phyloP scores from a whole-genome alignment of 2,888 invertebrate genomes.

The Ditylenchus weischeri region DNA sequence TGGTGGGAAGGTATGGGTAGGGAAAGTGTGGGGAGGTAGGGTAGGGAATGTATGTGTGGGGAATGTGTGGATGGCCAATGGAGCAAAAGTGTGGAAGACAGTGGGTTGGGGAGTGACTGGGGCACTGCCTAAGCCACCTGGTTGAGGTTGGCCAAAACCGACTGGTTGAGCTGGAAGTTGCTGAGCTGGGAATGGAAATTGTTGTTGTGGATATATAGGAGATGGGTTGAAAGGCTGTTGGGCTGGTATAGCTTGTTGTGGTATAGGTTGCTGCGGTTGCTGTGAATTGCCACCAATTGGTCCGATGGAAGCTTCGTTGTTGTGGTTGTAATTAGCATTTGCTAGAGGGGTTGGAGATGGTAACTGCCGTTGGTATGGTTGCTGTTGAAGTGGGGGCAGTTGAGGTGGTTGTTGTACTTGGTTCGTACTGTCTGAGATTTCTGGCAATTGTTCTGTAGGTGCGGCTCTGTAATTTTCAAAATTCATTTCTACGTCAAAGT shows the following conservation, averaged over 20 bases:
- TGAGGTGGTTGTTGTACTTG: slow-evolving; percentile 4
- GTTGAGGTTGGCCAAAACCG: slow-evolving; percentile 1
- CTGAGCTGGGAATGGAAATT: not conserved
- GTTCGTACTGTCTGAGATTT: slow-evolving; percentile 11
- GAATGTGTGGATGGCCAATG: slow-evolving; percentile 27
- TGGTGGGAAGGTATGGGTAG: slow-evolving; percentile 9
- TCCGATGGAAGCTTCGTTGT: not conserved
- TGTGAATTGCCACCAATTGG: slow-evolving; percentile 13
- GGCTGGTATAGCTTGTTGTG: not conserved
- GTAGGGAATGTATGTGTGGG: slow-evolving; percentile 27
- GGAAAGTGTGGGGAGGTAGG: slow-evolving; percentile 29
- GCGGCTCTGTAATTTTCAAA: slow-evolving; percentile 12
- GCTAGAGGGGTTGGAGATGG: not conserved
- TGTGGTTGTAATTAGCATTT: slow-evolving; percentile 4
- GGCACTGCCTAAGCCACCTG: slow-evolving; percentile 1
- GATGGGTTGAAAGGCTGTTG: not conserved
- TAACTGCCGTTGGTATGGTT: slow-evolving; percentile 15
- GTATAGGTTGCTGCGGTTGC: slow-evolving; percentile 19
- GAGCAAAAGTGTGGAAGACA: slow-evolving; percentile 23
- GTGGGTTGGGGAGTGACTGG: slow-evolving; percentile 1
- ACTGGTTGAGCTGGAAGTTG: not conserved
- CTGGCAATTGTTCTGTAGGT: slow-evolving; percentile 26
- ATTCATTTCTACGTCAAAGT: not conserved
- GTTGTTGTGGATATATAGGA: not conserved
- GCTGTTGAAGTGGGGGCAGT: slow-evolving; percentile 22